A percentile compares a stretch with the other conserved stretches of the same genome.
These are phyloP conservation scores for Hydra vulgaris DNA, from an alignment of 30 jellyfish, hydroid and myxozoan species.

Conservation along the genomic window DNA sequence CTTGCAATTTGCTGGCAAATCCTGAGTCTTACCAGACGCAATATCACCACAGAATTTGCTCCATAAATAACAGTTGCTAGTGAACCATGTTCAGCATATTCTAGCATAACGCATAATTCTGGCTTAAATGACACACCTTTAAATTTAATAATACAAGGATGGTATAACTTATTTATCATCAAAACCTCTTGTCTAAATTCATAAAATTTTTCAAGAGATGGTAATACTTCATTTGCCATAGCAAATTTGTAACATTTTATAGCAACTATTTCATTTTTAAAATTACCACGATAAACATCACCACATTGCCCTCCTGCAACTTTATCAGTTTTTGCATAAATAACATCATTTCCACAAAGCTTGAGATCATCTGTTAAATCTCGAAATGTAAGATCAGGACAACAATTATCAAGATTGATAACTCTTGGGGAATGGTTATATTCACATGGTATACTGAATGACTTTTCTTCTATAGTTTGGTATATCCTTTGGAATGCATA, in stretches of 20 bases:
- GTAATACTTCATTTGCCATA: neutral
- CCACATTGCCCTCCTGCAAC: constrained; percentile 79
- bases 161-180: constrained; percentile 54
- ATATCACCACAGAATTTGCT: constrained; percentile 11
- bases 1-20: constrained; percentile 56
- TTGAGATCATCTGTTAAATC: constrained; percentile 43
- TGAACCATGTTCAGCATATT: constrained; percentile 65
- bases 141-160: constrained; percentile 51
- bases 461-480: neutral
- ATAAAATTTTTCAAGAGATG: constrained; percentile 50
- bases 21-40: constrained; percentile 47
- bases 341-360: constrained; percentile 25
- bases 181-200: constrained; percentile 77
- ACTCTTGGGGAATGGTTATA: constrained; percentile 52
- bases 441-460: constrained; percentile 31
- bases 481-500: constrained; percentile 31
- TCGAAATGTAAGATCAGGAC: constrained; percentile 79
- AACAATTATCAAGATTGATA: constrained; percentile 37
- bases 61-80: constrained; percentile 26
- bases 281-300: constrained; percentile 57
- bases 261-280: constrained; percentile 45
- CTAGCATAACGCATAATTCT: constrained; percentile 62
- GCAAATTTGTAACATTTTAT: constrained; percentile 42
- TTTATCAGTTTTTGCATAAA: constrained; percentile 32
- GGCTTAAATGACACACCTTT: constrained; percentile 72